Evolutionary conservation across 2,888 invertebrate species (phyloP).

Genomic region (Pollenia griseotomentosa): DNA sequence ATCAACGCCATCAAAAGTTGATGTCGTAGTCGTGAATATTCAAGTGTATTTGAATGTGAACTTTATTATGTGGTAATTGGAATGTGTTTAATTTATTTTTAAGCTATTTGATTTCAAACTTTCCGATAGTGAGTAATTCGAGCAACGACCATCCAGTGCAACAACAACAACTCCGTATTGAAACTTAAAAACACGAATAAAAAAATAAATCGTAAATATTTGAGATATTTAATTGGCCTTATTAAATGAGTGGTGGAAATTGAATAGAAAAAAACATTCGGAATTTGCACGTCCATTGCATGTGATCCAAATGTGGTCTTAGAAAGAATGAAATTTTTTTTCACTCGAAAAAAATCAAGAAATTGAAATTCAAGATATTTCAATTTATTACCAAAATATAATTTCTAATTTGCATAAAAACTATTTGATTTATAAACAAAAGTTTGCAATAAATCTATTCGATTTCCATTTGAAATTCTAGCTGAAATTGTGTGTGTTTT

Average conservation of each 20-base stretch:
- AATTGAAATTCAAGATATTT: slow-evolving; percentile 1
- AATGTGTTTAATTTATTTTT: slow-evolving; percentile 43
- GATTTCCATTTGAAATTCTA: slow-evolving; percentile 22
- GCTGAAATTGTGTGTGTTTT: not conserved
- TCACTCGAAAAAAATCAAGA: not conserved
- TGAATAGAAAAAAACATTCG: not conserved
- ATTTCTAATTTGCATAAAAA: not conserved
- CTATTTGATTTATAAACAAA: not conserved
- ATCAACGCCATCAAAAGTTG: slow-evolving; percentile 13
- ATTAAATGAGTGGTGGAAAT: slow-evolving; percentile 16
- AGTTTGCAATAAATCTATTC: slow-evolving; percentile 5
- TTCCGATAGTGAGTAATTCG: slow-evolving; percentile 42
- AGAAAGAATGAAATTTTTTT: not conserved
- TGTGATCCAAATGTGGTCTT: slow-evolving; percentile 30
- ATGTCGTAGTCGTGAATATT: slow-evolving; percentile 1
- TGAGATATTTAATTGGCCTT: not conserved
- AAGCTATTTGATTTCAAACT: slow-evolving; percentile 20
- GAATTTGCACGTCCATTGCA: slow-evolving; percentile 14
- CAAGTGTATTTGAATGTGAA: slow-evolving; percentile 52
- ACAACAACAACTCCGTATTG: not conserved
- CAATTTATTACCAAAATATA: too few relatives aligned
- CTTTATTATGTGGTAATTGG: slow-evolving; percentile 14
- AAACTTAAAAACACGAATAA: not conserved
- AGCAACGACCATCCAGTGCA: not conserved
- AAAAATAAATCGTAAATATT: slow-evolving; percentile 2